Conservation (phyloP, 2,113 vertebrate species). For the Sciurus niger region DNA sequence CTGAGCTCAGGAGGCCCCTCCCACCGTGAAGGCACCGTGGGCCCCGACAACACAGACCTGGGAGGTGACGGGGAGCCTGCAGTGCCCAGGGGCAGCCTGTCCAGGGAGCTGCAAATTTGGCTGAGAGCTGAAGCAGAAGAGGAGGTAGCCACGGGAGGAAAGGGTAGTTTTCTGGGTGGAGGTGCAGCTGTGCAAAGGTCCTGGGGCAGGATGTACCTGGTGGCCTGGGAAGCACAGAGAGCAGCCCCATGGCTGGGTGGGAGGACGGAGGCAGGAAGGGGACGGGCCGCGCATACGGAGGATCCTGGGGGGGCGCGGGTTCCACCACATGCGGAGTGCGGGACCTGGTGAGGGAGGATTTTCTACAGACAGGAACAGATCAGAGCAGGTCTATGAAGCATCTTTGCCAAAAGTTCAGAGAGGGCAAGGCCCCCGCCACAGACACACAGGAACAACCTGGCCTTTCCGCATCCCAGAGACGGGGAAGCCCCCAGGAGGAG, state of each 20-base stretch:
- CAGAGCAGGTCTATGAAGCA: not conserved
- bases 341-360: not conserved
- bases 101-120: not conserved
- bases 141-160: not conserved
- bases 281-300: accelerated
- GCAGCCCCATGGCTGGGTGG: not conserved
- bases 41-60: not conserved
- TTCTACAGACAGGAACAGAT: not conserved
- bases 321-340: no score
- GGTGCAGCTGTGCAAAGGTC: not conserved
- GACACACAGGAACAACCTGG: not conserved
- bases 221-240: no score
- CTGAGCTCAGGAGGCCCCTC: not conserved
- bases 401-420: not conserved
- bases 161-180: not conserved
- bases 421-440: not conserved
- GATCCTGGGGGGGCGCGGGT: not conserved
- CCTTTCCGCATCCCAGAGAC: not conserved
- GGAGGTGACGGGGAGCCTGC: not conserved
- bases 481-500: not conserved
- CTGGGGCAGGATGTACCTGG: not conserved
- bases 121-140: not conserved
- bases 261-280: not conserved
- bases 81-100: not conserved
- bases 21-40: not conserved